A percentile compares a stretch with the other conserved stretches of the same genome.
Conservation (phyloP, 2,888 invertebrate species). For the Agonopterix arenella region DNA sequence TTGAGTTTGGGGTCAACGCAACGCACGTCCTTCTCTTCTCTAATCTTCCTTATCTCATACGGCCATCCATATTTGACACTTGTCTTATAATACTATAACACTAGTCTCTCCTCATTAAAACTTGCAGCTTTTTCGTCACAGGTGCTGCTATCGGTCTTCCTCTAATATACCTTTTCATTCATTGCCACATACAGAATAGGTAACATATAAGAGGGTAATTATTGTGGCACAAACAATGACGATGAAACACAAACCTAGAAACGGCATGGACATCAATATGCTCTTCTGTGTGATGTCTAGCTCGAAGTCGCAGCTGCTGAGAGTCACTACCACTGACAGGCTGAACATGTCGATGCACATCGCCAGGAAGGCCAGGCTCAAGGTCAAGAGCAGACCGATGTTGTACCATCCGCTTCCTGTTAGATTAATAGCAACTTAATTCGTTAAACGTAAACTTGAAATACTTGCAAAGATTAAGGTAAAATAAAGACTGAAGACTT, state of each 20-base stretch:
- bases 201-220: background rate
- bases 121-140: background rate
- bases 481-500: background rate
- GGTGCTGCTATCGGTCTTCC: background rate
- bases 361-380: conserved; percentile 25
- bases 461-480: background rate
- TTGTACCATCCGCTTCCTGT: conserved; percentile 39
- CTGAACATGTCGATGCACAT: conserved; percentile 45
- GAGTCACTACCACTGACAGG: conserved; percentile 35
- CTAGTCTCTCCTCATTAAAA: no score
- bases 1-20: background rate
- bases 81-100: no score
- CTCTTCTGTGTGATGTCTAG: conserved; percentile 36
- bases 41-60: no score
- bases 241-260: background rate
- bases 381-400: conserved; percentile 23
- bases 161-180: background rate
- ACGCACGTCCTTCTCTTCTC: no score
- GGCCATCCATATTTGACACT: no score
- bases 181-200: background rate
- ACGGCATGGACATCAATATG: conserved; percentile 11
- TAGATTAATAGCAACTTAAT: background rate
- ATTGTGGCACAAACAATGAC: background rate
- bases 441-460: no score
- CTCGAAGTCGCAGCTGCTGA: conserved; percentile 34